Conservation (phyloP, 2,797 vertebrate species). For the Eulemur mongoz region DNA sequence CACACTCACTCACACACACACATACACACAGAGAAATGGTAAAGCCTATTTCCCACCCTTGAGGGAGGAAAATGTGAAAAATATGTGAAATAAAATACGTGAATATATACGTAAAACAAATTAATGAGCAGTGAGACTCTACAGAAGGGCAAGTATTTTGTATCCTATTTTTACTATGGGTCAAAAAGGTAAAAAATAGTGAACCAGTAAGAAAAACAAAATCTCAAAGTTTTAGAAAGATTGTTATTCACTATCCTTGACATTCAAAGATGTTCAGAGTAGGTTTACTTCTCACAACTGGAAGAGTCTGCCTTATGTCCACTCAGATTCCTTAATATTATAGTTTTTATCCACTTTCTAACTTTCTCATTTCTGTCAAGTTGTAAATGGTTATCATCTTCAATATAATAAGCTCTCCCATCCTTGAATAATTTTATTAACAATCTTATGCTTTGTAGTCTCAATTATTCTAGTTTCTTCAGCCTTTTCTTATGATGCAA, state of each 20-base stretch:
- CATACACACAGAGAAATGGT: not conserved
- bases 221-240: not conserved
- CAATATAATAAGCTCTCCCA: not conserved
- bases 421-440: conserved; percentile 5
- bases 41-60: not conserved
- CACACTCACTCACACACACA: not conserved
- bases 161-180: not conserved
- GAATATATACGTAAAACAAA: not conserved
- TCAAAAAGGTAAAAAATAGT: not conserved
- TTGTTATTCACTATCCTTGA: not conserved
- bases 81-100: not conserved
- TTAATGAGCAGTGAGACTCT: not conserved
- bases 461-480: not conserved
- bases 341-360: not conserved
- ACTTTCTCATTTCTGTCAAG: not conserved
- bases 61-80: not conserved
- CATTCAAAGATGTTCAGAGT: not conserved
- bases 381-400: not conserved
- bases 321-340: not conserved
- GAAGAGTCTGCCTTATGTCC: not conserved
- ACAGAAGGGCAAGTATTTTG: not conserved
- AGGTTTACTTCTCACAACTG: not conserved
- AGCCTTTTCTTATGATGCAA: not conserved
- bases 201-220: not conserved
- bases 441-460: not conserved